Conservation (phyloP, 1,140 invertebrate genomes). For the Pseudomyrmex concolor region DNA sequence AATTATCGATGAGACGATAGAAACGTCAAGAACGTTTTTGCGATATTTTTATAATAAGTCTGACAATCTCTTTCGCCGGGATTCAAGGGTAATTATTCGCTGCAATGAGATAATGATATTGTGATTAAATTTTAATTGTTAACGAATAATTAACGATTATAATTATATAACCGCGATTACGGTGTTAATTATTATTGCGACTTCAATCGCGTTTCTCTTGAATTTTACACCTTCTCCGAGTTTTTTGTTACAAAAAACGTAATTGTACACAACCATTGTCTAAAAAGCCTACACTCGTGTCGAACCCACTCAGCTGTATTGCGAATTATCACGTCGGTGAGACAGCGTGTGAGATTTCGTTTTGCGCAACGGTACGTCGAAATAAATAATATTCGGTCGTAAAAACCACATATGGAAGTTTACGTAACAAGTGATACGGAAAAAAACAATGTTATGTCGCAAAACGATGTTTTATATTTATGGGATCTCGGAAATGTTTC, state of each 20-base stretch:
- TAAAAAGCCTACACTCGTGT: no score
- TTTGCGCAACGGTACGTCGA: no score
- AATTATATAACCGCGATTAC: slow-evolving; percentile 31
- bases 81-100: slow-evolving; percentile 37
- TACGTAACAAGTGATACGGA: no score
- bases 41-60: neutral
- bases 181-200: slow-evolving; percentile 28
- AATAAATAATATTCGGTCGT: no score
- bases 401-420: no score
- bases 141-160: slow-evolving; percentile 49
- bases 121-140: slow-evolving; percentile 51
- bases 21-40: neutral
- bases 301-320: no score
- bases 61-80: neutral
- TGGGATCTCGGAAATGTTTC: neutral
- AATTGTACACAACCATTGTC: no score
- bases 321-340: no score
- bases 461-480: neutral
- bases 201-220: slow-evolving; percentile 26
- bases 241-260: no score
- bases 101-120: neutral
- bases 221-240: neutral
- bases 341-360: no score
- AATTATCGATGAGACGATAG: neutral
- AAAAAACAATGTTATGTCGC: no score